Conservation (phyloP, 1,140 invertebrate species). For the Homarus americanus region DNA sequence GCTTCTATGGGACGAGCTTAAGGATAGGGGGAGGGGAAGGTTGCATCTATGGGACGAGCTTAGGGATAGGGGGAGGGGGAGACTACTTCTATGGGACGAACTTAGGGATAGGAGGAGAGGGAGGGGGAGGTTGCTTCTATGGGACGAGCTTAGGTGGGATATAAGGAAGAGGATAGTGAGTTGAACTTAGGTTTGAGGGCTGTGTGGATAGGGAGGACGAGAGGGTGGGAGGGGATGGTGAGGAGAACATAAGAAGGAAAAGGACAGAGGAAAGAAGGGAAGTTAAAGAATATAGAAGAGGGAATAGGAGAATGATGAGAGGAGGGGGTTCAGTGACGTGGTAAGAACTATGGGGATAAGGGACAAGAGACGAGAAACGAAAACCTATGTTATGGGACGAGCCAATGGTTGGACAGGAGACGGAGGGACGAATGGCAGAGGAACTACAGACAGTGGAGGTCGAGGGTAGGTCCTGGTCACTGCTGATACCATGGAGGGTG, state of each 20-base stretch:
- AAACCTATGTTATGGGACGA: too few relatives aligned
- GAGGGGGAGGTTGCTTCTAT: constrained; percentile 2
- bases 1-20: too few relatives aligned
- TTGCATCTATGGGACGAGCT: background rate
- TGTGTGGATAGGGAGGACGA: constrained; percentile 8
- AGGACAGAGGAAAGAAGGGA: background rate
- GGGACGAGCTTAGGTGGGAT: too few relatives aligned
- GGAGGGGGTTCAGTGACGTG: too few relatives aligned
- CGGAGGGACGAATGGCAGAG: too few relatives aligned
- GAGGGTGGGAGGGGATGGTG: background rate
- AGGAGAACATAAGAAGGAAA: background rate
- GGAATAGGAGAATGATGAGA: too few relatives aligned
- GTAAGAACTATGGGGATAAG: too few relatives aligned
- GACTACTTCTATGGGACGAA: background rate
- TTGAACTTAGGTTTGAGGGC: constrained; percentile 12
- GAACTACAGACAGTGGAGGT: too few relatives aligned
- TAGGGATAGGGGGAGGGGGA: background rate
- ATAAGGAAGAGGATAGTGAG: constrained; percentile 1
- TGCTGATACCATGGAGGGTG: background rate
- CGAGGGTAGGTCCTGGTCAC: background rate
- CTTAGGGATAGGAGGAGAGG: constrained; percentile 13
- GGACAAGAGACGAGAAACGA: too few relatives aligned
- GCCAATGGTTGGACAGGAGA: background rate
- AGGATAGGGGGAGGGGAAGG: background rate
- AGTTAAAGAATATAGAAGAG: too few relatives aligned